Base-by-base conservation (phyloP, 2,888 invertebrate genomes). In the Drosophila suboccidentalis region DNA sequence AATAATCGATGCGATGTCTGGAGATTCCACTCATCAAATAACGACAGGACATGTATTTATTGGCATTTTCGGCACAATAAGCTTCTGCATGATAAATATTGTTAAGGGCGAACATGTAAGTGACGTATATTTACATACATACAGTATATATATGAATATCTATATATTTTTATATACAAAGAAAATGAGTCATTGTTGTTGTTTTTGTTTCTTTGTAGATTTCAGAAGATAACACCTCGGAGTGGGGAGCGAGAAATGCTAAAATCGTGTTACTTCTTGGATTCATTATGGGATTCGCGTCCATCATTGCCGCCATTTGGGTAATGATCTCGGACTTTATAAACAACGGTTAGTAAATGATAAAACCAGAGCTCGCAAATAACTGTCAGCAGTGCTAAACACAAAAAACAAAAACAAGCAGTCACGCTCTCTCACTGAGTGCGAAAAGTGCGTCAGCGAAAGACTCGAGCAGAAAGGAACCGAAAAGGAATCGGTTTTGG, bases 61-160 rank as follows among this genome's bases (percentile, higher is more conserved):
- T 91, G 99, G 99, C 8, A 96, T 98, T 53, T 96, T 99, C 92
- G 98, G 97, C 19, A 98, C 99, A 1, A 87, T 99, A 62, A 98
- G 99, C 15, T 95, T 99, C 69, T 95, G 99, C 80, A 98, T 99
- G 99, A 97, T 99, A 38, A 99, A 99, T 93, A 96, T 97, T 1
- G 98, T 99, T 0, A 97, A 98, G 10, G 99, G 98, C 94, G 97
- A 97, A 60, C 98, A 98, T 94, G 97, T 93, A 90, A 89, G 90
- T 17, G 39, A 36, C 9, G 8, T 8, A 1, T 15, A 10, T 5
- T 13, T 44, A 44, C 10, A 10, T 6, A 1, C 13, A 10, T 4
- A 19, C 2, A n/a, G 9, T 4, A n/a, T 34, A 47, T 34, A 19
- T 26, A 29, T 6, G 3, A 8, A 19, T 22, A 46, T 29, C 4